phyloP scores from a whole-genome alignment of 64 coral and sea anemone species.

The Pocillopora verrucosa region DNA sequence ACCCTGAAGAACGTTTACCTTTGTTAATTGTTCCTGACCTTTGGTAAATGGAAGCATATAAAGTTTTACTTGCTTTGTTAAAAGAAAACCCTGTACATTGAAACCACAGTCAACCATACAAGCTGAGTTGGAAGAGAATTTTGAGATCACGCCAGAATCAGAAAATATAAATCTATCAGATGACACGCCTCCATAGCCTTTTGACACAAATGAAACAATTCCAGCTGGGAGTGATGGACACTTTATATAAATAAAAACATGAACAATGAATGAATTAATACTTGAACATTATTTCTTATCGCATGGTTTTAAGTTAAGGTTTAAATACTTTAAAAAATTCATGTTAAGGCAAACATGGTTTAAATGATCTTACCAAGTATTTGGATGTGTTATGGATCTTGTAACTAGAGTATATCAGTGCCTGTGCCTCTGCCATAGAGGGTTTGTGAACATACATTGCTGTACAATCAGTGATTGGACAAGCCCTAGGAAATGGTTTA shows the following conservation, averaged over 20 bases:
- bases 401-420: slow-evolving; percentile 66
- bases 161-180: slow-evolving; percentile 58
- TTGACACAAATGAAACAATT: slow-evolving; percentile 50
- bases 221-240: slow-evolving; percentile 37
- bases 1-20: slow-evolving; percentile 45
- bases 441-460: slow-evolving; percentile 53
- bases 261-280: not conserved
- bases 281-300: not conserved
- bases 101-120: slow-evolving; percentile 83
- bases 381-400: slow-evolving; percentile 73
- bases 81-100: slow-evolving; percentile 51
- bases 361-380: slow-evolving; percentile 52
- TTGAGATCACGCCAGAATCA: slow-evolving; percentile 61
- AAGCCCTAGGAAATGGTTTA: slow-evolving; percentile 39
- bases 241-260: slow-evolving; percentile 14
- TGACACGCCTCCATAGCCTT: slow-evolving; percentile 53
- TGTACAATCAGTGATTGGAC: slow-evolving; percentile 60
- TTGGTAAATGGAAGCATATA: slow-evolving; percentile 62
- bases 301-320: no score
- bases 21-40: slow-evolving; percentile 61
- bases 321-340: not conserved
- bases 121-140: slow-evolving; percentile 34
- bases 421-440: slow-evolving; percentile 45
- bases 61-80: slow-evolving; percentile 45
- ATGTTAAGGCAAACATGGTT: not conserved